Percentiles rank a stretch among this genome's conserved stretches.
phyloP scores from a whole-genome alignment of 2,113 vertebrate genomes.

The Apteryx mantelli region DNA sequence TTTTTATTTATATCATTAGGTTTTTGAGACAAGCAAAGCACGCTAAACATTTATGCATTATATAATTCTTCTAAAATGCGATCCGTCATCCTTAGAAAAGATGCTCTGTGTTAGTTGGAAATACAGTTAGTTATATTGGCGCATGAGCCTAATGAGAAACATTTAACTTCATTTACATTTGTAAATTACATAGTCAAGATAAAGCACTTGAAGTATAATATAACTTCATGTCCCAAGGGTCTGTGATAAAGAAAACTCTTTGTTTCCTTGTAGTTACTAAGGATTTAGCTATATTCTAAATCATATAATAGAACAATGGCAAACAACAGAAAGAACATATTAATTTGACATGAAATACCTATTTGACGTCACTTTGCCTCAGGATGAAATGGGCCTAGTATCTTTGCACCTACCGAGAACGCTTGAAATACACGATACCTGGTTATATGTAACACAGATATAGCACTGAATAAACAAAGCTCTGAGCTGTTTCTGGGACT shows the following conservation, averaged over 20 bases:
- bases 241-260: neutral
- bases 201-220: neutral
- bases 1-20: neutral
- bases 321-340: neutral
- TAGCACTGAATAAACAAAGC: neutral
- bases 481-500: neutral
- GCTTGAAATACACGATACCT: neutral
- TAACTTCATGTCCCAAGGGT: neutral
- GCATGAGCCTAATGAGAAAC: neutral
- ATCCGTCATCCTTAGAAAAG: neutral
- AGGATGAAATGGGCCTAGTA: neutral
- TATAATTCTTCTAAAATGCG: neutral
- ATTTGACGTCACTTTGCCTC: neutral
- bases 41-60: neutral
- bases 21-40: neutral
- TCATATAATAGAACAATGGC: neutral
- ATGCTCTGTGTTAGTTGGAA: neutral
- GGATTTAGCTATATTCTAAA: neutral
- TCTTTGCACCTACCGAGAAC: neutral
- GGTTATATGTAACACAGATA: neutral
- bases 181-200: neutral
- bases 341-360: neutral
- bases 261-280: neutral
- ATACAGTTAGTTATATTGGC: neutral
- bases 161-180: neutral